Conservation (phyloP, 2,113 vertebrate species). For the Lycaon pictus region DNA sequence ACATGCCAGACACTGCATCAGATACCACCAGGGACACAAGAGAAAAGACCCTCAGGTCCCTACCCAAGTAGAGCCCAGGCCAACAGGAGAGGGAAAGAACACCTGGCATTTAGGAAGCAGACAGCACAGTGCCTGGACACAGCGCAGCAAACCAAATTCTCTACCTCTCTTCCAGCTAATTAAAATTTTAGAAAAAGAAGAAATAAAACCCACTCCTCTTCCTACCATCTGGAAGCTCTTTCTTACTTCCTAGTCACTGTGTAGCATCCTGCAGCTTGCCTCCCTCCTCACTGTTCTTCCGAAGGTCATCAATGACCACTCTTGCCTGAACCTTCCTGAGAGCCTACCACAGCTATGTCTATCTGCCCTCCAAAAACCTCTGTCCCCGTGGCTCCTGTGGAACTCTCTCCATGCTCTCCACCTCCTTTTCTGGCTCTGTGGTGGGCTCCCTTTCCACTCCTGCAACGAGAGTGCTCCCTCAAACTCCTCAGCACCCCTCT, state of each 20-base stretch:
- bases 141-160: fast-evolving
- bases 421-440: neutral
- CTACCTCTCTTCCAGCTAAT: neutral
- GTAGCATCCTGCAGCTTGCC: neutral
- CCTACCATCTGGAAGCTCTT: neutral
- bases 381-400: neutral
- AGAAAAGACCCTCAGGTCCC: neutral
- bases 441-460: neutral
- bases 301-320: neutral
- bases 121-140: neutral
- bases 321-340: fast-evolving
- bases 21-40: neutral
- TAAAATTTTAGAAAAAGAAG: neutral
- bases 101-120: neutral
- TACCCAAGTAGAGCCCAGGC: neutral
- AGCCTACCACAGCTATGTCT: neutral
- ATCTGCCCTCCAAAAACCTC: neutral
- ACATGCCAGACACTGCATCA: fast-evolving
- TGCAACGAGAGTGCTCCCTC: neutral
- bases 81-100: neutral
- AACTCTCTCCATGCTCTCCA: neutral
- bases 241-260: too few relatives aligned
- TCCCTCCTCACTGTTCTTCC: neutral
- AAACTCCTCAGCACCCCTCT: neutral
- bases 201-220: neutral